These are phyloP conservation scores for Nothocercus nigrocapillus DNA, from an alignment of 2,113 vertebrate genomes.

Conservation along the genomic window DNA sequence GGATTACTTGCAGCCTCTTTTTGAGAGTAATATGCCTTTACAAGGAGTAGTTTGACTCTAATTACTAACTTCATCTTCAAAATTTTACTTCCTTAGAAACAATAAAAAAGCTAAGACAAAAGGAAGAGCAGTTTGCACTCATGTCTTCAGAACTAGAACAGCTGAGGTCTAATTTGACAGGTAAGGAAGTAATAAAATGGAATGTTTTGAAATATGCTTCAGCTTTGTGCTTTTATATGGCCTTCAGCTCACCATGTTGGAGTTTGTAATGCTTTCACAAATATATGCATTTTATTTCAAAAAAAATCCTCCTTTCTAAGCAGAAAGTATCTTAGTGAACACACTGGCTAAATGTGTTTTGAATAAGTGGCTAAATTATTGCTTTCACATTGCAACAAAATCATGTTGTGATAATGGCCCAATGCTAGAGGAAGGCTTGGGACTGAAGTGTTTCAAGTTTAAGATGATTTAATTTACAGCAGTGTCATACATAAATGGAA, in stretches of 20 bases:
- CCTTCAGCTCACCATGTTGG: accelerated
- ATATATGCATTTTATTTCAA: background rate
- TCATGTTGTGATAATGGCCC: background rate
- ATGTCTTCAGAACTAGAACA: conserved; percentile 84
- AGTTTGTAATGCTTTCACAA: background rate
- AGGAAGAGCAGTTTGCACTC: conserved; percentile 85
- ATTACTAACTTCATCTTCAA: conserved; percentile 38
- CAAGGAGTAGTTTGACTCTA: background rate
- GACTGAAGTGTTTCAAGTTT: background rate
- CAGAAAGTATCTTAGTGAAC: too few species aligned
- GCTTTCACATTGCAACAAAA: background rate
- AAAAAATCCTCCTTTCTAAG: background rate
- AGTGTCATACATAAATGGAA: background rate
- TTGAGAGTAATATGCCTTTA: background rate
- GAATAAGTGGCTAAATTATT: background rate
- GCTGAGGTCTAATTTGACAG: conserved; percentile 78
- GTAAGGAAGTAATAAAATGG: conserved; percentile 57
- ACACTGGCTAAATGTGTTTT: background rate
- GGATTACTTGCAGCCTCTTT: background rate
- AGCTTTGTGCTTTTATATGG: background rate
- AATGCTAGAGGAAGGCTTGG: background rate
- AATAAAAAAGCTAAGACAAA: conserved; percentile 83
- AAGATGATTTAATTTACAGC: background rate
- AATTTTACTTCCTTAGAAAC: conserved; percentile 82
- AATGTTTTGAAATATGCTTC: background rate